A percentile compares a stretch with the other conserved stretches of the same genome.
These are phyloP conservation scores for Drosophila orena DNA, from an alignment of 1,140 invertebrate genomes.

Conservation along the genomic window DNA sequence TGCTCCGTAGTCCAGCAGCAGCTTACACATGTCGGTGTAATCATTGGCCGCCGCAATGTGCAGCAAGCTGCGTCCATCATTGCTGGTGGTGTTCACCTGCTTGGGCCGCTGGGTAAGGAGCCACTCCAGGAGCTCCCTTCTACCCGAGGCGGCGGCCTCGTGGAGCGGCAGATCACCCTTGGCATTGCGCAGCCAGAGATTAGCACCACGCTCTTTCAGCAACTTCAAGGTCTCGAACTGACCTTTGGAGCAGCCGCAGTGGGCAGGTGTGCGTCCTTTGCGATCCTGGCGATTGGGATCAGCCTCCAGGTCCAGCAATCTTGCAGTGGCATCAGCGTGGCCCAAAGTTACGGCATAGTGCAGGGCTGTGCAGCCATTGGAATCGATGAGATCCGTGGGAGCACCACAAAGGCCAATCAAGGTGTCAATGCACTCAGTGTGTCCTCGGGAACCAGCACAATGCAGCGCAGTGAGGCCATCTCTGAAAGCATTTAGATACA, in stretches of 20 bases:
- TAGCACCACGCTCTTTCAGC: slow-evolving; percentile 91
- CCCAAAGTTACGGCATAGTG: slow-evolving; percentile 98
- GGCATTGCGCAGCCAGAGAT: slow-evolving; percentile 96
- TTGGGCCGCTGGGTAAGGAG: slow-evolving; percentile 92
- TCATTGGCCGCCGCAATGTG: slow-evolving; percentile 98
- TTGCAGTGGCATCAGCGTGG: slow-evolving; percentile 96
- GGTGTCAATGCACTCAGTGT: slow-evolving; percentile 96
- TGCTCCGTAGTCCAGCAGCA: slow-evolving; percentile 92
- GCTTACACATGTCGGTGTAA: slow-evolving; percentile 96
- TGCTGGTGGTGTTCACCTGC: slow-evolving; percentile 94
- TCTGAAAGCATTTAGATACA: slow-evolving; percentile 81
- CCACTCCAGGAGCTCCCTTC: slow-evolving; percentile 95
- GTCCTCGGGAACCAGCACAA: slow-evolving; percentile 97
- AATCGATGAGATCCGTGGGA: slow-evolving; percentile 93
- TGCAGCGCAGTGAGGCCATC: slow-evolving; percentile 95
- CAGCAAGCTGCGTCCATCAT: slow-evolving; percentile 95
- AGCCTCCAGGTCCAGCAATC: slow-evolving; percentile 94
- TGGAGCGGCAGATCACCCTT: slow-evolving; percentile 96
- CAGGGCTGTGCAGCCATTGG: slow-evolving; percentile 96
- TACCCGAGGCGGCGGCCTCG: slow-evolving; percentile 96
- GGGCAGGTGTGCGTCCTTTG: slow-evolving; percentile 92
- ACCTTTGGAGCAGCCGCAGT: slow-evolving; percentile 97
- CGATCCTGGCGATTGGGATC: slow-evolving; percentile 96
- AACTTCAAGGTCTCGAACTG: slow-evolving; percentile 89
- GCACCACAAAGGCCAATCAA: slow-evolving; percentile 95